Evolutionary conservation across 2,113 vertebrate species (phyloP).

Genomic region (Sakesphorus luctuosus): DNA sequence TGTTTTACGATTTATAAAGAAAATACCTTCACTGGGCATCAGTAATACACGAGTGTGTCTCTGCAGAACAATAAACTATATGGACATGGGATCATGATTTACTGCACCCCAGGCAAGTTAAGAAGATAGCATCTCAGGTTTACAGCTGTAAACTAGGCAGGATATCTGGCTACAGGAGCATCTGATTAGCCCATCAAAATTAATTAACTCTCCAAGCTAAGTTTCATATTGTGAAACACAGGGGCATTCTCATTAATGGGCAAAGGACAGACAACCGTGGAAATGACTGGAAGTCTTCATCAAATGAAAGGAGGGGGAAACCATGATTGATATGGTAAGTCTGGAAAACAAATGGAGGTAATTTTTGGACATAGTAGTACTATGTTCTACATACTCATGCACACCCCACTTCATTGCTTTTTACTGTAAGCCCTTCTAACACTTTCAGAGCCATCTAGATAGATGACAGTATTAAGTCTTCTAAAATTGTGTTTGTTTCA

Average conservation of each 20-base stretch:
- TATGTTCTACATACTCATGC: background rate
- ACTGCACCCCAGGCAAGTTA: background rate
- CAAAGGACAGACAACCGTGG: background rate
- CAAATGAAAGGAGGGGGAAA: background rate
- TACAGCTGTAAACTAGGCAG: background rate
- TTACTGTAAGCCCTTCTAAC: background rate
- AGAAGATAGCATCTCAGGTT: background rate
- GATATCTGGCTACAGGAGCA: background rate
- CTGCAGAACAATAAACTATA: background rate
- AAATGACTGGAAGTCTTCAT: background rate
- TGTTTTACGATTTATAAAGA: background rate
- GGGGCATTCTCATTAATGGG: background rate
- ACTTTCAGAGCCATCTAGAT: background rate
- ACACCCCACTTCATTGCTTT: rapidly evolving
- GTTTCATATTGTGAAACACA: background rate
- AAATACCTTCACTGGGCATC: background rate
- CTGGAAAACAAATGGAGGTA: background rate
- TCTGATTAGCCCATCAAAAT: background rate
- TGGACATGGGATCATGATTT: background rate
- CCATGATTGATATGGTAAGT: background rate
- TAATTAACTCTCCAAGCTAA: background rate
- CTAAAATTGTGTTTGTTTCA: background rate
- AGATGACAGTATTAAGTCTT: background rate
- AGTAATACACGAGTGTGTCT: background rate
- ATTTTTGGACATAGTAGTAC: background rate